These are phyloP conservation scores for Dermatophagoides farinae DNA, from an alignment of 1,140 invertebrate genomes.

Conservation along the genomic window DNA sequence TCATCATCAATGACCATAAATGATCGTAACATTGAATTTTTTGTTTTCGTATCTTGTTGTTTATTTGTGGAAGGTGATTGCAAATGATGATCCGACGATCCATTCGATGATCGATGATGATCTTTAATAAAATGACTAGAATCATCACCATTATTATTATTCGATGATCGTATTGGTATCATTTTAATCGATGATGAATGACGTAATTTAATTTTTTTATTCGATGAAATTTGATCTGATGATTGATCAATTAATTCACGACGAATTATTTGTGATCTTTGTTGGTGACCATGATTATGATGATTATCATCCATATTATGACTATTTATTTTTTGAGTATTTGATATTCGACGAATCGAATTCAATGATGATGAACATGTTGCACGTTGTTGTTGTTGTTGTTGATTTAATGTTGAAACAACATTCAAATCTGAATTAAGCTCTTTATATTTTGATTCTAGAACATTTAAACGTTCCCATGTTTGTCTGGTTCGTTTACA, in stretches of 20 bases:
- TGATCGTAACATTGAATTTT: too few relatives aligned
- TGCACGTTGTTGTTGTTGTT: neutral
- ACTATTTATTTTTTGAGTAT: too few relatives aligned
- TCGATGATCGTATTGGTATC: neutral
- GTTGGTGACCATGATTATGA: neutral
- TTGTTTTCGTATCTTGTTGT: neutral
- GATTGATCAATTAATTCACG: neutral
- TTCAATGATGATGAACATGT: neutral
- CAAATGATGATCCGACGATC: neutral
- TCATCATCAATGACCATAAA: neutral
- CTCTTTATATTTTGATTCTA: conserved; percentile 1
- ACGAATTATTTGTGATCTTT: neutral
- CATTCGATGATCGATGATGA: neutral
- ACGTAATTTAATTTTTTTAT: neutral
- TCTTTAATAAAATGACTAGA: neutral
- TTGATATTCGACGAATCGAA: neutral
- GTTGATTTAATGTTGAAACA: neutral
- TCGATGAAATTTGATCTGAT: neutral
- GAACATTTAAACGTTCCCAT: neutral
- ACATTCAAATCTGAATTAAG: neutral
- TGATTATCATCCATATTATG: neutral
- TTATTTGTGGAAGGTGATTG: neutral
- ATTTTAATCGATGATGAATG: neutral
- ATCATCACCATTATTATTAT: too few relatives aligned
- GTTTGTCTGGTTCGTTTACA: neutral